Base-by-base conservation (phyloP, 2,888 invertebrate genomes). In the Acanthosepion pharaonis region DNA sequence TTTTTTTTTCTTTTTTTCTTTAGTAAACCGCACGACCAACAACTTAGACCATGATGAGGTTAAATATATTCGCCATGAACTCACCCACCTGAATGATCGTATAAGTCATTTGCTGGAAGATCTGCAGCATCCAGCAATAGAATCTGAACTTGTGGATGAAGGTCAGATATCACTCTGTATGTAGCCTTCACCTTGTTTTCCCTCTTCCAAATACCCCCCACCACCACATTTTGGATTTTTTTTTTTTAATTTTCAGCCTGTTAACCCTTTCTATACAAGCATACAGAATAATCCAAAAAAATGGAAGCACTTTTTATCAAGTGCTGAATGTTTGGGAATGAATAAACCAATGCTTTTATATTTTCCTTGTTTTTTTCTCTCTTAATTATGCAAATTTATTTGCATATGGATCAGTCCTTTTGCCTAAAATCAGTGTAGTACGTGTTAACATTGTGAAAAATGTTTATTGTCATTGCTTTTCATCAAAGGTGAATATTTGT, bases 91-190 rank as follows among this genome's bases (percentile, higher is more conserved):
- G 95, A 97, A 98, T 95, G 98, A 98, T 97, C 97, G 98, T 96
- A 98, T 98, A 8, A 98, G 98, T 96, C 97, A 97, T 95, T 96
- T 98, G 94, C 97, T 98, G 95, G 98, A 98, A 96, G 97, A 97
- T 49, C 97, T 98, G 94, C 98, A 98, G 96, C 51, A 51, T 1
- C n/a, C 78, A n/a, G 3, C 15, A n/a, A n/a, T 11, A 4, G 78
- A 78, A 78, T 33, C 78, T 33, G 78, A 78, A 78, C n/a, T 78
- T n/a, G n/a, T 78, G 78, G 78, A 78, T n/a, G 78, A 78, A 33
- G 78, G 78, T 78, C 78, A 78, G 78, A 9, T 78, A 78, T 78
- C 78, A 15, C 78, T 78, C 78, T 78, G 78, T 78, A 78, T 78
- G 78, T 78, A 78, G n/a, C n/a, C n/a, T n/a, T 78, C n/a, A 78